Evolutionary conservation across 2,113 vertebrate genomes (phyloP).

Genomic region (Platycercus adscitus): DNA sequence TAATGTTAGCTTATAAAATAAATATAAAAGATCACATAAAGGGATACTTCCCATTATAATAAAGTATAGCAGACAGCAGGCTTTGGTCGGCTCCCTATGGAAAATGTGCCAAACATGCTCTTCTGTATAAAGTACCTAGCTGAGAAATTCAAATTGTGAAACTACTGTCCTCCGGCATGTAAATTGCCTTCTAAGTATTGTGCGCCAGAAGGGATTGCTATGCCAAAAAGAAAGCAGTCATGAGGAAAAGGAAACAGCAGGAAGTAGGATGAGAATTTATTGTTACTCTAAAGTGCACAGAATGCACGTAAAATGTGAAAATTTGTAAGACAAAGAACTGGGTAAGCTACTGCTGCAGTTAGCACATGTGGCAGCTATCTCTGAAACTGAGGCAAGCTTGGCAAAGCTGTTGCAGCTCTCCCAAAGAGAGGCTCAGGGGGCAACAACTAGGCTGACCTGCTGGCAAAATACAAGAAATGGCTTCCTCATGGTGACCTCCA

Average conservation of each 20-base stretch:
- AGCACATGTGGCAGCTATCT: background rate
- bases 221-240: background rate
- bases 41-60: background rate
- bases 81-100: constrained; percentile 6
- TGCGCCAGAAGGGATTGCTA: background rate
- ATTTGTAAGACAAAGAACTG: background rate
- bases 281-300: background rate
- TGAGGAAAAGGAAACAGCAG: background rate
- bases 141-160: constrained; percentile 10
- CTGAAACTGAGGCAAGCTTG: background rate
- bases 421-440: background rate
- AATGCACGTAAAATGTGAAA: background rate
- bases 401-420: background rate
- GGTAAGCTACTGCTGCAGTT: background rate
- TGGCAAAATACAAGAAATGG: background rate
- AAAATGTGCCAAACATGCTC: constrained; percentile 17
- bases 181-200: background rate
- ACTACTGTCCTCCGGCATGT: constrained; percentile 2
- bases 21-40: constrained; percentile 42
- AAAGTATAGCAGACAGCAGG: background rate
- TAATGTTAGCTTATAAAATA: constrained; percentile 33
- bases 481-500: background rate
- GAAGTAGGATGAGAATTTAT: background rate
- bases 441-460: background rate
- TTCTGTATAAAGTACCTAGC: background rate